Evolutionary conservation across 1,140 invertebrate genomes (phyloP), one percentile per base, ranked within the genome.

Genomic region (Neoseiulus cucumeris): DNA sequence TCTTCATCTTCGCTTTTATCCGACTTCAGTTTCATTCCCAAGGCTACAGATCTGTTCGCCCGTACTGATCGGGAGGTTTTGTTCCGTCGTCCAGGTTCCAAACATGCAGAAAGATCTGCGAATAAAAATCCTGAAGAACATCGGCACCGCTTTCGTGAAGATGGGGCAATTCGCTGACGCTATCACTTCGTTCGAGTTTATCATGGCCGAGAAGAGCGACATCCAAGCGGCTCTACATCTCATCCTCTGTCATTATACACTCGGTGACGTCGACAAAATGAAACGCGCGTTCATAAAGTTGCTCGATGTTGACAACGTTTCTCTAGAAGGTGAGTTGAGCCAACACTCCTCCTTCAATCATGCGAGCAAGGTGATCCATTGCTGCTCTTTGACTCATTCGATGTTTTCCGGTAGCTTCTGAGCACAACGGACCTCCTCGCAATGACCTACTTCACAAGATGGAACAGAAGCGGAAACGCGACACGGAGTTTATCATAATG

Each of bases 81-180:
- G 18, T 9, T 59, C 20, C 29, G 9, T 39, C 33, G 4, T 39
- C 33, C 18, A 44, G 64, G 47, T 44, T 17, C 64, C 41, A 4
- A 65, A 65, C 29, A 59, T 59, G 51, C 51, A 59, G 51, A 59
- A 59, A 25, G 68, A 71, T 76, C 73, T 64, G 69, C 91, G 90
- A 72, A 86, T 93, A 68, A 95, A 94, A 78, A 93, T 98, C 64
- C 94, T 94, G 84, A 91, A 97, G 75, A 99, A 99, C 72, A 98
- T 98, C 74, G 95, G 91, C 0, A 83, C 97, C 66, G 80, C 95
- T 9, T 89, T 97, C 75, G 86, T 98, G 0, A 87, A 89, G 74
- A 89, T 98, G 85, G 90, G 89, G 7, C 91, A 95, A 74, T 93
- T 91, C 74, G 85, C 86, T 69, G 93, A 98, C 75, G 95, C 95